These are phyloP conservation scores for Trachemys scripta DNA, from an alignment of 2,113 vertebrate genomes.

Conservation along the genomic window DNA sequence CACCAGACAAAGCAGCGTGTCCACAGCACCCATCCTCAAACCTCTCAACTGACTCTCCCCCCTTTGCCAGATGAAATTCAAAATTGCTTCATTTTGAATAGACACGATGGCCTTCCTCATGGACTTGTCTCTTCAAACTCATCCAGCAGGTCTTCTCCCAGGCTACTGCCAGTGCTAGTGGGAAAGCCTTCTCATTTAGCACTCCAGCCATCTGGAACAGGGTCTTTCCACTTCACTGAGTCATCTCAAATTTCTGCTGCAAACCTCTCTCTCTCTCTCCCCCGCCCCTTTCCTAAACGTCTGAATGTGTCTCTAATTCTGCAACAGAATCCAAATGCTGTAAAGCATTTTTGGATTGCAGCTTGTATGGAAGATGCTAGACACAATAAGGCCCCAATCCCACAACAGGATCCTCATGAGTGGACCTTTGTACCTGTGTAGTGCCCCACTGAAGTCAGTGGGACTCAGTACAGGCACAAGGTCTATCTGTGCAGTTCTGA, in stretches of 20 bases:
- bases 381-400: background rate
- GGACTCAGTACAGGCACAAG: background rate
- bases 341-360: background rate
- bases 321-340: background rate
- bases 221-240: background rate
- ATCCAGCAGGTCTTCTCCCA: rapidly evolving
- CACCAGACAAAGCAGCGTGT: background rate
- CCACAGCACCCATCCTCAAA: background rate
- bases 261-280: background rate
- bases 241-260: background rate
- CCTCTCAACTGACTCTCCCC: background rate
- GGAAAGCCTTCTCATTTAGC: background rate
- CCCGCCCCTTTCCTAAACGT: background rate
- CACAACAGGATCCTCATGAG: background rate
- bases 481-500: background rate
- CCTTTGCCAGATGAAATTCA: background rate
- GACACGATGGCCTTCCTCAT: background rate
- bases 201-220: background rate
- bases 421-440: background rate
- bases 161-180: background rate
- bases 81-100: background rate
- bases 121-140: background rate
- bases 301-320: background rate
- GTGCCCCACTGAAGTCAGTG: background rate
- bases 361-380: background rate